Base-by-base conservation (phyloP, 1,140 invertebrate genomes). In the Ceratosolen solmsi region DNA sequence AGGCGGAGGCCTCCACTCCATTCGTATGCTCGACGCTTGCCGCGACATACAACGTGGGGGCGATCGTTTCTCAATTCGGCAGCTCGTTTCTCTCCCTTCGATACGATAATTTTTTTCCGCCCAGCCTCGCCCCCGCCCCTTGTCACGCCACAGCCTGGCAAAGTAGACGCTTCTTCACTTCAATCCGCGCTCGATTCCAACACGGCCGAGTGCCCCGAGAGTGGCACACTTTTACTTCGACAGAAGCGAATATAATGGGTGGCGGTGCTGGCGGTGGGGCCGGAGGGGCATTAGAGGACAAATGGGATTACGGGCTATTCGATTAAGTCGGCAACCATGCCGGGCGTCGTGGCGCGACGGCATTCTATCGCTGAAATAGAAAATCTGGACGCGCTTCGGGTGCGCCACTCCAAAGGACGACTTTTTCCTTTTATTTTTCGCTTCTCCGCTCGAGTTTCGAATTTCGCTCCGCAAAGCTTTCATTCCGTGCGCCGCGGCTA, bases 261-360 rank as follows among this genome's bases (percentile, higher is more conserved):
- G 80, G 58, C 73, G 72, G 13, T 46, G 5, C 5, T 13, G 5
- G 41, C 13, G 5, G 41, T 46, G 13, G 41, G 41, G n/a, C 74
- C 73, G 58, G 77, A 79, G 60, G 65, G 68, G 68, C 54, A 71
- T 79, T 71, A 86, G 87, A 87, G 86, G 84, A 85, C 85, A 85
- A 91, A 90, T 90, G 86, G 85, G 87, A 90, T 89, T 89, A 90
- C 85, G 82, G 76, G 79, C 84, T 84, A 89, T 87, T 89, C 87
- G 88, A 90, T 90, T 89, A 89, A 88, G 88, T 84, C 80, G 81
- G 79, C 65, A 58, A 60, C 41, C 51, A 30, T n/a, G 33, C 49
- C 25, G 36, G 56, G 27, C 75, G 27, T 60, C 58, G n/a, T n/a
- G n/a, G n/a, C n/a, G 9, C 84, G 84, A 84, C 51, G 46, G n/a